Percentiles rank a stretch among this genome's conserved stretches.
phyloP scores from a whole-genome alignment of 1,140 invertebrate genomes.

The Lineus longissimus region DNA sequence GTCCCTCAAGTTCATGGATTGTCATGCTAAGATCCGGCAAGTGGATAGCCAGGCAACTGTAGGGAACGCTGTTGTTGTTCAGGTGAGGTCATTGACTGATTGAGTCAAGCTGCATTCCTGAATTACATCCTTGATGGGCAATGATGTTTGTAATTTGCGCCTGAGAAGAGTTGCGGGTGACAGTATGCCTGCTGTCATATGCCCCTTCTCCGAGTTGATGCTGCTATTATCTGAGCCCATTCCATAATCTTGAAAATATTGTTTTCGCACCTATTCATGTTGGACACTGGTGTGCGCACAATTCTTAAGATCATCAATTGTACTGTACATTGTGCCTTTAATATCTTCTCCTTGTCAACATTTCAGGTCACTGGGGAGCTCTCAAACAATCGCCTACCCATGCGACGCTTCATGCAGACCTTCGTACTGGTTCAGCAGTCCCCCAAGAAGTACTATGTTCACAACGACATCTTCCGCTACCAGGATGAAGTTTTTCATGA shows the following conservation, averaged over 20 bases:
- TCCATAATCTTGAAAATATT: not conserved
- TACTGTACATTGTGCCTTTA: no score
- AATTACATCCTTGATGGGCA: constrained; percentile 1
- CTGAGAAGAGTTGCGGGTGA: not conserved
- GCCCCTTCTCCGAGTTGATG: not conserved
- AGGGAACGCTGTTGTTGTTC: constrained; percentile 90
- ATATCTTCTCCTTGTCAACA: not conserved
- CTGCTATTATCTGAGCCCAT: not conserved
- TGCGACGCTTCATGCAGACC: constrained; percentile 95
- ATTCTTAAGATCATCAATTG: no score
- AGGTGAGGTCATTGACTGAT: constrained; percentile 59
- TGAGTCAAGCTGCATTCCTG: no score
- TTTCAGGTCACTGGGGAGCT: constrained; percentile 85
- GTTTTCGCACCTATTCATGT: no score
- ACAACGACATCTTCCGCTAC: constrained; percentile 98
- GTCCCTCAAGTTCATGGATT: constrained; percentile 90
- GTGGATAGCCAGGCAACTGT: constrained; percentile 86
- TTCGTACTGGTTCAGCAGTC: constrained; percentile 92
- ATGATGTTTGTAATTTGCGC: constrained; percentile 17
- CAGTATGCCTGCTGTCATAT: constrained; percentile 8
- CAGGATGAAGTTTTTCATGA: constrained; percentile 82
- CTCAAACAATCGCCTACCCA: constrained; percentile 91
- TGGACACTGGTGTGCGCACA: no score
- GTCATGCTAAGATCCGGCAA: constrained; percentile 94
- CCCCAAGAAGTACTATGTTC: constrained; percentile 95